Evolutionary conservation across 35 echinoderm and acorn worm genomes (phyloP).

Genomic region (Holothuria glaberrima): DNA sequence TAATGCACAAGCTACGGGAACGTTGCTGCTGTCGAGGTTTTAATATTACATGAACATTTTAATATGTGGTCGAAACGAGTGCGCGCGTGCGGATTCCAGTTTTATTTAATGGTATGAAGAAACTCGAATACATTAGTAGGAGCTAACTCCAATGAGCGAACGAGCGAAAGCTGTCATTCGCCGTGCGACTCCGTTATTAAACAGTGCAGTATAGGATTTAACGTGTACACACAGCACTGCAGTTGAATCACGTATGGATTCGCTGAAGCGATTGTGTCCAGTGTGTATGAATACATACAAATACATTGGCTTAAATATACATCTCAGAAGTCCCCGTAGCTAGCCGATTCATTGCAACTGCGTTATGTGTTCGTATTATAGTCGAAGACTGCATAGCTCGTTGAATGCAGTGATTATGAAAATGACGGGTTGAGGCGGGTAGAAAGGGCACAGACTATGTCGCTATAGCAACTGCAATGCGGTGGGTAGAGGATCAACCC

Average conservation of each 20-base stretch:
- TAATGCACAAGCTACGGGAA: conserved; percentile 6
- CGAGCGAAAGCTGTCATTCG: too few species aligned
- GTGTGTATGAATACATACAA: too few species aligned
- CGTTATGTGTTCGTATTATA: background rate
- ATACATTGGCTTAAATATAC: too few species aligned
- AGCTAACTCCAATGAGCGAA: too few species aligned
- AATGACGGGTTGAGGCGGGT: conserved; percentile 30
- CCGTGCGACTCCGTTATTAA: too few species aligned
- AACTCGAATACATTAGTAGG: background rate
- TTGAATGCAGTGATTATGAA: conserved; percentile 43
- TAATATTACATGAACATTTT: conserved; percentile 49
- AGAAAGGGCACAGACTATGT: conserved; percentile 1
- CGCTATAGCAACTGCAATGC: conserved; percentile 39
- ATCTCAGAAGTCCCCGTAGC: too few species aligned
- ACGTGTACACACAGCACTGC: too few species aligned
- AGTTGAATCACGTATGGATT: too few species aligned
- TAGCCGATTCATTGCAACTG: background rate
- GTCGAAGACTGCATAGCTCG: background rate
- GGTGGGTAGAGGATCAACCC: conserved; percentile 25
- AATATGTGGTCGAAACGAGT: conserved; percentile 11
- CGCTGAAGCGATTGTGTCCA: too few species aligned
- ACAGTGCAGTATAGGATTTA: too few species aligned
- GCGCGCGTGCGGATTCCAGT: conserved; percentile 21
- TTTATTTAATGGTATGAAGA: conserved; percentile 37
- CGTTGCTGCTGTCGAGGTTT: background rate